These are phyloP conservation scores for Pelobates cultripes DNA, from an alignment of 2,797 vertebrate species.

Conservation along the genomic window DNA sequence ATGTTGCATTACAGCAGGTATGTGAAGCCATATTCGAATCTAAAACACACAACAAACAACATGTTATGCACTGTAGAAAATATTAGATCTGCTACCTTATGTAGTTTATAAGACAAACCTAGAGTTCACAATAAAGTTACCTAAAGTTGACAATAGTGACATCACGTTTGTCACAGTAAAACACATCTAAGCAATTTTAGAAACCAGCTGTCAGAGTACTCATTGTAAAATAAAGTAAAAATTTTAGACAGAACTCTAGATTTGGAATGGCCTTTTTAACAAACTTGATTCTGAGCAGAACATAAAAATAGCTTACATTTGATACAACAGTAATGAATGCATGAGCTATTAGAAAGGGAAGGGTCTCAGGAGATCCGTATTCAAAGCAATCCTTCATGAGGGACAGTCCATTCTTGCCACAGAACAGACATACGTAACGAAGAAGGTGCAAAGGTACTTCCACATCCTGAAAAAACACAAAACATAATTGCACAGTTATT, in stretches of 20 bases:
- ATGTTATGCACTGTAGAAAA: no score
- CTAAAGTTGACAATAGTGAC: no score
- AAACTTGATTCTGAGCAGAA: no score
- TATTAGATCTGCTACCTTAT: no score
- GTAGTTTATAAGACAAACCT: no score
- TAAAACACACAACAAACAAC: constrained; percentile 63
- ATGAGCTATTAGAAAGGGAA: constrained; percentile 94
- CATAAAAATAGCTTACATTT: constrained; percentile 81
- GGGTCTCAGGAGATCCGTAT: constrained; percentile 88
- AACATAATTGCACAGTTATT: neutral
- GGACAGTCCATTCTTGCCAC: constrained; percentile 95
- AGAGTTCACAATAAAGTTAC: no score
- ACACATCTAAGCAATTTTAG: no score
- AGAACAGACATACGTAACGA: constrained; percentile 96
- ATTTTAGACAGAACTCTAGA: no score
- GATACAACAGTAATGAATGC: constrained; percentile 98
- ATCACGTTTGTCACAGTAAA: no score
- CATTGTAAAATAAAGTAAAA: no score
- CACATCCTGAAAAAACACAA: constrained; percentile 70
- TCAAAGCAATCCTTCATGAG: constrained; percentile 99
- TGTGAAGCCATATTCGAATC: constrained; percentile 97
- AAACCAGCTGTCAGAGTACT: no score
- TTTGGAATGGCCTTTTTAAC: no score
- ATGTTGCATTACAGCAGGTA: constrained; percentile 98
- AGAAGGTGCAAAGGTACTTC: constrained; percentile 97